Evolutionary conservation across 2,888 invertebrate species (phyloP).

Genomic region (Diarsia mendica): DNA sequence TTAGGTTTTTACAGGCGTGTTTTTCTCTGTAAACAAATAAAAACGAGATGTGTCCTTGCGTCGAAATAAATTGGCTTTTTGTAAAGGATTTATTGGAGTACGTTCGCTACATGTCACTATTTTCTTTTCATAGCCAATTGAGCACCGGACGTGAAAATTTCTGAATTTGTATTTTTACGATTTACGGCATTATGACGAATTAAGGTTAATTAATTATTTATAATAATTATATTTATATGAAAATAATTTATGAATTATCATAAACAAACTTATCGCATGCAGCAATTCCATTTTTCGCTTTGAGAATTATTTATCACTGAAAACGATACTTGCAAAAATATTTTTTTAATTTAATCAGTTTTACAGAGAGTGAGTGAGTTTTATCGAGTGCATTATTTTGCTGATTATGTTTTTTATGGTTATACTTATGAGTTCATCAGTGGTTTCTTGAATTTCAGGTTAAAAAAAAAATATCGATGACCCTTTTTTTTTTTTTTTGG

Average conservation of each 20-base stretch:
- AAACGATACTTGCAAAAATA: neutral
- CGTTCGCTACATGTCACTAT: constrained; percentile 34
- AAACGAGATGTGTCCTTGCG: constrained; percentile 30
- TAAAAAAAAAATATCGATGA: neutral
- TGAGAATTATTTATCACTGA: neutral
- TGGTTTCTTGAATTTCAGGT: neutral
- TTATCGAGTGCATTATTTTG: neutral
- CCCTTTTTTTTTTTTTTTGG: too few relatives aligned
- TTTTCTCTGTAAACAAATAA: constrained; percentile 43
- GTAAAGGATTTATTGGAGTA: constrained; percentile 53
- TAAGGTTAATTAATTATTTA: neutral
- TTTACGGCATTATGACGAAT: neutral
- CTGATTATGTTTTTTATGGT: neutral
- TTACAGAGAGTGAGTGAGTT: neutral
- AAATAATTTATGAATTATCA: neutral
- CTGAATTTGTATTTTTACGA: constrained; percentile 2
- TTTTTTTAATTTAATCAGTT: neutral
- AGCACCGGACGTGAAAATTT: neutral
- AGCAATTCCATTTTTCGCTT: neutral
- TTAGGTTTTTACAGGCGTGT: constrained; percentile 12
- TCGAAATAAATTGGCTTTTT: constrained; percentile 53
- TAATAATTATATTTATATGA: neutral
- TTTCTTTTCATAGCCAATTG: constrained; percentile 40
- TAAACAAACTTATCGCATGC: neutral
- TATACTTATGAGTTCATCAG: neutral